Evolutionary conservation across 2,113 vertebrate species (phyloP).

Genomic region (Bufo bufo): DNA sequence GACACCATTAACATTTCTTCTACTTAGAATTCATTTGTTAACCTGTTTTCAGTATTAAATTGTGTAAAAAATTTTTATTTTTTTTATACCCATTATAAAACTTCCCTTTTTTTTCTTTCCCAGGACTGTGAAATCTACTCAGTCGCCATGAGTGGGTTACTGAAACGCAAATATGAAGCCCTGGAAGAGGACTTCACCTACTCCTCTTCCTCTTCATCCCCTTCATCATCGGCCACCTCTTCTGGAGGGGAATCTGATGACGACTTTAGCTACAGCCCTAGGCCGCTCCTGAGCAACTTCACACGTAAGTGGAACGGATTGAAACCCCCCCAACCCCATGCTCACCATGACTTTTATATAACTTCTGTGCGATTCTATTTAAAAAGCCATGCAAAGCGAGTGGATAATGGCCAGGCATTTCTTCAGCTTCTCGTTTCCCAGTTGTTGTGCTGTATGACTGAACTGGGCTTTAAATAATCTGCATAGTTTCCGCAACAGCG

Average conservation of each 20-base stretch:
- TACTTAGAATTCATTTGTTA: background rate
- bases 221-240: conserved; percentile 81
- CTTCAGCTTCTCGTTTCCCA: background rate
- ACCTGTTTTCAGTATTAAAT: too few relatives aligned
- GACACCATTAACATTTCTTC: background rate
- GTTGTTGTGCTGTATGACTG: conserved; percentile 25
- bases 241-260: conserved; percentile 86
- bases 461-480: conserved; percentile 44
- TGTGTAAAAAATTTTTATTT: too few relatives aligned
- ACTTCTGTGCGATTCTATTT: background rate
- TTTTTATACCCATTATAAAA: too few relatives aligned
- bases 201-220: conserved; percentile 85
- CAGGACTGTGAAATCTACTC: conserved; percentile 72
- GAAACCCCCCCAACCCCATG: background rate
- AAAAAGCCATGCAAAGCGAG: background rate
- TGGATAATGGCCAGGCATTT: background rate
- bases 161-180: conserved; percentile 95
- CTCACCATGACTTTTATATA: background rate
- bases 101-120: conserved; percentile 60
- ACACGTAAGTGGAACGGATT: conserved; percentile 79
- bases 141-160: conserved; percentile 84
- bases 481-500: conserved; percentile 44
- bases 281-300: conserved; percentile 73
- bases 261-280: conserved; percentile 77
- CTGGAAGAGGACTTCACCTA: conserved; percentile 86